Conservation (phyloP, 37 sponge, comb jelly and placozoan genomes). For the Aplysina aerophoba region DNA sequence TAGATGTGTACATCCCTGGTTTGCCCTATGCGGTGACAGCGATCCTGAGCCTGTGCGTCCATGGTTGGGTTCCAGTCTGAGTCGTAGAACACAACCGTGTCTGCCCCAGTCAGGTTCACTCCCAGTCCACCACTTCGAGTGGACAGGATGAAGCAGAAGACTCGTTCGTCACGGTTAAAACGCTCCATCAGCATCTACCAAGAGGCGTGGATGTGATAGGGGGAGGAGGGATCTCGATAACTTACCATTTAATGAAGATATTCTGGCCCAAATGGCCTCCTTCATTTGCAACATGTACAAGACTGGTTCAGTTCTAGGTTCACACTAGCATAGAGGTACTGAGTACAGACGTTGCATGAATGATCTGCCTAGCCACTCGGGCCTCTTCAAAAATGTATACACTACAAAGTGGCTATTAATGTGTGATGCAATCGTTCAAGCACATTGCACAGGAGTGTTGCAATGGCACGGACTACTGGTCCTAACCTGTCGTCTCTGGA, state of each 20-base stretch:
- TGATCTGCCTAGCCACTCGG: too few relatives aligned
- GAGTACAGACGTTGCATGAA: not conserved
- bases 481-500: constrained; percentile 83
- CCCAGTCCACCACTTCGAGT: constrained; percentile 98
- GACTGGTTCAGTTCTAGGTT: too few relatives aligned
- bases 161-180: constrained; percentile 90
- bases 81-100: constrained; percentile 99
- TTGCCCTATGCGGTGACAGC: constrained; percentile 99
- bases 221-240: too few relatives aligned
- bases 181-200: constrained; percentile 91
- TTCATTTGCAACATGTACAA: too few relatives aligned
- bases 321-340: too few relatives aligned
- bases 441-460: too few relatives aligned
- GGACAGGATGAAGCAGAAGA: constrained; percentile 99
- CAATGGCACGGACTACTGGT: not conserved
- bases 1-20: constrained; percentile 99
- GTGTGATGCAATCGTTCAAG: too few relatives aligned
- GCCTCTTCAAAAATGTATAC: too few relatives aligned
- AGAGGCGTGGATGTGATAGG: too few relatives aligned
- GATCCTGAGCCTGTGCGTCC: constrained; percentile 99
- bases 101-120: constrained; percentile 98
- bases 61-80: constrained; percentile 99
- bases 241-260: too few relatives aligned
- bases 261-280: too few relatives aligned
- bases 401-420: too few relatives aligned